Percentiles rank a stretch among this genome's conserved stretches.
Conservation (phyloP, 2,113 vertebrate genomes). For the Gasterosteus aculeatus region DNA sequence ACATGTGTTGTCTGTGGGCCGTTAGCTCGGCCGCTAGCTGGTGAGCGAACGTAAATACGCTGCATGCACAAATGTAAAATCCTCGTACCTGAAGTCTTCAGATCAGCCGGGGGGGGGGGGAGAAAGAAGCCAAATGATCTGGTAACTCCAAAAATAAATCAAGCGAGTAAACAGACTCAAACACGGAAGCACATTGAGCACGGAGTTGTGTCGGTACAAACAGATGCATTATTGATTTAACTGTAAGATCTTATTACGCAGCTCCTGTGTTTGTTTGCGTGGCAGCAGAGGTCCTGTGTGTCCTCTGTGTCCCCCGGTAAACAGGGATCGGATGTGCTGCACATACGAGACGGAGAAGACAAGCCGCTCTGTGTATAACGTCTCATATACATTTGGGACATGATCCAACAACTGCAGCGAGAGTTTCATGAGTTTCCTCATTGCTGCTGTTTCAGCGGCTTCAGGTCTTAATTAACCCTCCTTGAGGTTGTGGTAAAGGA, state of each 20-base stretch:
- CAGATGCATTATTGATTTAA: slow-evolving; percentile 47
- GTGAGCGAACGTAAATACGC: too few relatives aligned
- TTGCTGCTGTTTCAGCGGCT: background rate
- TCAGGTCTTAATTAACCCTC: slow-evolving; percentile 13
- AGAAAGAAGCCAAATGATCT: too few relatives aligned
- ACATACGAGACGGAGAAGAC: background rate
- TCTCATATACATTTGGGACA: background rate
- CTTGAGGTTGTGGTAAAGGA: slow-evolving; percentile 9
- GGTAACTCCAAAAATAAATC: too few relatives aligned
- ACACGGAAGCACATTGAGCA: slow-evolving; percentile 13
- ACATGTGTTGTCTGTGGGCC: too few relatives aligned
- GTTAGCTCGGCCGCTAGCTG: too few relatives aligned
- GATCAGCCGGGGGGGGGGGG: too few relatives aligned
- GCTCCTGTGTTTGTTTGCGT: slow-evolving; percentile 45
- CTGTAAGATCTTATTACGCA: slow-evolving; percentile 52
- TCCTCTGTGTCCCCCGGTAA: background rate
- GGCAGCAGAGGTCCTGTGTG: background rate
- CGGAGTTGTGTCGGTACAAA: slow-evolving; percentile 24
- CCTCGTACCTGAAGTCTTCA: too few relatives aligned
- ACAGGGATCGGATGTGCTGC: slow-evolving; percentile 24
- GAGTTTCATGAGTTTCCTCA: slow-evolving; percentile 1
- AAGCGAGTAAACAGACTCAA: slow-evolving; percentile 5
- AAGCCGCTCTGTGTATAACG: background rate
- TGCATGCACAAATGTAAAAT: too few relatives aligned
- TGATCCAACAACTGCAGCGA: background rate